phyloP scores from a whole-genome alignment of 2,888 invertebrate species.

The Melinaea marsaeus region DNA sequence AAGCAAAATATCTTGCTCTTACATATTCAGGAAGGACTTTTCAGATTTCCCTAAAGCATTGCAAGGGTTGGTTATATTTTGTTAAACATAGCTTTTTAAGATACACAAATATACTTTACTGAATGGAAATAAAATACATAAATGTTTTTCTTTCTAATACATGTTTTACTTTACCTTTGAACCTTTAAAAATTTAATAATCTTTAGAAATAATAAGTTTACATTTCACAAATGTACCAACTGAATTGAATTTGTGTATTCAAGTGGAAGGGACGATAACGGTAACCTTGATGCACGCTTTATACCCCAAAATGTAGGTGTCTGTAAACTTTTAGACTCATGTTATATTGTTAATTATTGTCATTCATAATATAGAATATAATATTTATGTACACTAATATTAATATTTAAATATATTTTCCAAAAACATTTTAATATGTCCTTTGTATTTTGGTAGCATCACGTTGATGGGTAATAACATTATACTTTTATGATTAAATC shows the following conservation, averaged over 20 bases:
- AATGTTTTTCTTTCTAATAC: too few relatives aligned
- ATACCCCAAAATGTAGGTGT: too few relatives aligned
- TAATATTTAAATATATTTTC: too few relatives aligned
- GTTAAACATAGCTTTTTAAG: background rate
- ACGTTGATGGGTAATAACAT: too few relatives aligned
- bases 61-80: background rate
- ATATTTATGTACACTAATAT: too few relatives aligned
- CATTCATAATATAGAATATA: too few relatives aligned
- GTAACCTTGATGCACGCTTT: background rate
- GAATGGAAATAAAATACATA: too few relatives aligned
- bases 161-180: background rate
- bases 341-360: too few relatives aligned
- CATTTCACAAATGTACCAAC: background rate
- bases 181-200: background rate
- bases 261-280: constrained; percentile 1
- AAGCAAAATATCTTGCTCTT: constrained; percentile 1
- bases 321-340: too few relatives aligned
- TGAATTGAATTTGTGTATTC: background rate
- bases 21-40: background rate
- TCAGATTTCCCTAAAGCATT: constrained; percentile 4
- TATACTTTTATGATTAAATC: too few relatives aligned
- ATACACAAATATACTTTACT: background rate
- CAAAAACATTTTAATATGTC: too few relatives aligned
- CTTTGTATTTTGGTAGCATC: too few relatives aligned
- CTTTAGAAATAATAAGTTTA: background rate